Evolutionary conservation across 1,140 invertebrate genomes (phyloP), one percentile per base, ranked within the genome.

Genomic region (Megalopta genalis): DNA sequence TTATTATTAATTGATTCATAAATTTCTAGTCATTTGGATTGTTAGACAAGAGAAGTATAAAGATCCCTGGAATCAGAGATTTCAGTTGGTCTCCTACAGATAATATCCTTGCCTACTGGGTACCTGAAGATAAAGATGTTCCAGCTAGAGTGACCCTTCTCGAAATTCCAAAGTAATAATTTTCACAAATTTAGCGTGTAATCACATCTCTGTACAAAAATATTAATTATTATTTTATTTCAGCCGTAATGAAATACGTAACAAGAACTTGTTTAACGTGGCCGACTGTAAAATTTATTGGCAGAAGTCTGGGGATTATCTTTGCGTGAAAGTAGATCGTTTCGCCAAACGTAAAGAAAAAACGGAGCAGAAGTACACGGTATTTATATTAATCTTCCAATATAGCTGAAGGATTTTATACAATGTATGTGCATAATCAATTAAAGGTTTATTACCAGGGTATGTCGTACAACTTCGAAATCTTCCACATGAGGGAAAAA

Each of bases 401-500:
- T 52, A 37, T 4, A 1, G 16, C 39, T 18, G 65, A 10, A 71
- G 46, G n/a, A 63, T 8, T 63, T 54, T 64, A n/a, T n/a, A 1
- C 37, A 39, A 64, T 57, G 0, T 14, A 25, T 25, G 0, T 25
- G 42, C 42, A n/a, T 63, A 2, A 16, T 67, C 46, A 64, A 57
- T 32, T 18, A 37, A 49, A 49, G 66, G 68, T 69, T 77, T 62
- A 10, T 86, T 93, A 94, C 57, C 86, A 96, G 95, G 98, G 99
- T 86, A 97, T 99, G 95, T 99, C 98, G 86, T 99, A 98, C 93
- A 99, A 99, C 91, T 99, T 99, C 93, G 99, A 99, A 94, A 98
- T 99, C 82, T 99, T 99, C 94, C 98, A 99, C 88, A 98, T 99
- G 96, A 94, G 97, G 72, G 98, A 99, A 89, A 99, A 99, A 90